Evolutionary conservation across 2,113 vertebrate species (phyloP).

Genomic region (Nasalis larvatus): DNA sequence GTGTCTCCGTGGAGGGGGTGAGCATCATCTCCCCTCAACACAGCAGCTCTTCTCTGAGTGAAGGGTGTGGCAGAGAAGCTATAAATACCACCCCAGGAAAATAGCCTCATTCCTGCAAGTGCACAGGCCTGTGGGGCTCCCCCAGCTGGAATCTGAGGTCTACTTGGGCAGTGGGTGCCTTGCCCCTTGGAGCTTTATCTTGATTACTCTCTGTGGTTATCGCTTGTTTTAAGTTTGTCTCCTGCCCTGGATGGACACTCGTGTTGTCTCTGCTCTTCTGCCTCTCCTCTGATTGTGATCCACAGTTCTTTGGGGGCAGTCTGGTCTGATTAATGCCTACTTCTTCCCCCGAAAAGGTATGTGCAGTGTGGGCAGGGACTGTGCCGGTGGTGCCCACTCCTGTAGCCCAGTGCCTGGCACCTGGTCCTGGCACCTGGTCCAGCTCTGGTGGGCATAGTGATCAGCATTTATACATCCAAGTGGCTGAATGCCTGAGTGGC

Average conservation of each 20-base stretch:
- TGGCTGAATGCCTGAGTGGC: rapidly evolving
- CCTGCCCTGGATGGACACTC: background rate
- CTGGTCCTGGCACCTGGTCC: background rate
- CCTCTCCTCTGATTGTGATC: background rate
- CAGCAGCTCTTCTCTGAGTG: background rate
- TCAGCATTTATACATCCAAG: background rate
- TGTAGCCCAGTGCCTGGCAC: background rate
- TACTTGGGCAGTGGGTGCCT: rapidly evolving
- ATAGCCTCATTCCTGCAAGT: background rate
- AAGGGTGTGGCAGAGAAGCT: background rate
- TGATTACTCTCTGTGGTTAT: rapidly evolving
- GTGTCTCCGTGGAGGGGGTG: background rate
- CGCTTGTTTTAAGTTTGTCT: background rate
- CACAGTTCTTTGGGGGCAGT: rapidly evolving
- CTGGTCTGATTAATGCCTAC: background rate
- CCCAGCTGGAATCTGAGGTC: background rate
- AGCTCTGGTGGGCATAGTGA: background rate
- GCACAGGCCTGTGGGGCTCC: background rate
- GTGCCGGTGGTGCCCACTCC: background rate
- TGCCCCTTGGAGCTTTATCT: background rate
- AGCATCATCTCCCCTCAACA: background rate
- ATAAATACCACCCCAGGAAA: no score
- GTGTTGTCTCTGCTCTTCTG: background rate
- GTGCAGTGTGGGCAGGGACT: background rate
- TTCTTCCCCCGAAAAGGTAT: background rate